These are phyloP conservation scores for Dipodomys ordii DNA, from an alignment of 2,113 vertebrate species.

Conservation along the genomic window DNA sequence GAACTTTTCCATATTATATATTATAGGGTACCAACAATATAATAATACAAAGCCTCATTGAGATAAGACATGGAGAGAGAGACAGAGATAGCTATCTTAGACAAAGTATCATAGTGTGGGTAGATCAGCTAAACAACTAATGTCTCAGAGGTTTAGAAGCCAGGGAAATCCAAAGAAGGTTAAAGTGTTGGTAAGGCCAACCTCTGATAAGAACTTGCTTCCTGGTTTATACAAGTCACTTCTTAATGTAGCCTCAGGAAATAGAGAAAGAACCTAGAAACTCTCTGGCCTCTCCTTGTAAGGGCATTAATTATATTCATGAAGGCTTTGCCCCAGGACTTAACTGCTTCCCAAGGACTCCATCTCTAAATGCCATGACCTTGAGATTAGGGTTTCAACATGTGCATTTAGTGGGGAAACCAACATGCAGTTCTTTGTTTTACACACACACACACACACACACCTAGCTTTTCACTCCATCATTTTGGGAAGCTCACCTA, in stretches of 20 bases:
- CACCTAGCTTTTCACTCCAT: background rate
- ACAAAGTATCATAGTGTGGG: background rate
- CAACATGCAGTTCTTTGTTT: background rate
- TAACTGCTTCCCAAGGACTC: background rate
- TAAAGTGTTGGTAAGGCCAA: no score
- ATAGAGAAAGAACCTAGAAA: background rate
- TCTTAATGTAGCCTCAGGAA: background rate
- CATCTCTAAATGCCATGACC: background rate
- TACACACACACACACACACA: background rate
- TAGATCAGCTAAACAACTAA: background rate
- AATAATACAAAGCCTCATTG: background rate
- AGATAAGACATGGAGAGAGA: no score
- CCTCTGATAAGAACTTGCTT: background rate
- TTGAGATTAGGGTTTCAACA: background rate
- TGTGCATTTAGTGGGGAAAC: background rate
- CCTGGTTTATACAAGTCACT: background rate
- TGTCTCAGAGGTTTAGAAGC: background rate
- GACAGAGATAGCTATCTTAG: background rate
- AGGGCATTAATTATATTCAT: background rate
- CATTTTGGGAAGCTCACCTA: background rate
- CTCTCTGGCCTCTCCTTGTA: background rate
- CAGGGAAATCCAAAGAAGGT: background rate
- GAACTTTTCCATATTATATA: no score
- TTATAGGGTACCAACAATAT: background rate
- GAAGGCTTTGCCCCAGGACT: background rate